Conservation (phyloP, 2,797 vertebrate genomes). For the Sylvia borin region DNA sequence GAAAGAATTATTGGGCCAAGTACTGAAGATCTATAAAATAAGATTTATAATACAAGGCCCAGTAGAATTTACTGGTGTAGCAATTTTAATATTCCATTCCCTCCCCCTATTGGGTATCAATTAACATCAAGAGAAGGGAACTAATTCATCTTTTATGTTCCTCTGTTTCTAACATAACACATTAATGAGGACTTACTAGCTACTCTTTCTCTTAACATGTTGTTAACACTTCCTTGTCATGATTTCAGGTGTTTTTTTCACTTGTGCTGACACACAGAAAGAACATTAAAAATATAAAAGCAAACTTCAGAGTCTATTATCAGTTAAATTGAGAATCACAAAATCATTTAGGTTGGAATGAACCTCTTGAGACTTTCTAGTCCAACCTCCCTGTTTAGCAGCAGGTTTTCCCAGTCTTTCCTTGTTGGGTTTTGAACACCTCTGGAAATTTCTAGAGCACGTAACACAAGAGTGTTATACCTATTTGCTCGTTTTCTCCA, state of each 20-base stretch:
- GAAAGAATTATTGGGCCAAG: constrained; percentile 15
- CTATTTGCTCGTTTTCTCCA: neutral
- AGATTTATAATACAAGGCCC: constrained; percentile 19
- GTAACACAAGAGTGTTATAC: accelerated
- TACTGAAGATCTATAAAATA: constrained; percentile 5
- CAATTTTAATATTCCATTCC: neutral
- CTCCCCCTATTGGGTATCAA: neutral
- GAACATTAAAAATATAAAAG: neutral
- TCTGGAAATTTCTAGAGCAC: neutral
- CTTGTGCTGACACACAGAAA: neutral
- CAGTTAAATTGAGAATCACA: neutral
- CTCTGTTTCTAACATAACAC: neutral
- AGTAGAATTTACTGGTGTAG: constrained; percentile 32
- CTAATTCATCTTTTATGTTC: neutral
- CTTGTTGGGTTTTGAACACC: neutral
- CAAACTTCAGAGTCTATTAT: neutral
- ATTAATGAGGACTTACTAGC: neutral
- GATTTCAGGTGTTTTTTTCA: neutral
- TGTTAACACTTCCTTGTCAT: neutral
- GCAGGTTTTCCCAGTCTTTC: neutral
- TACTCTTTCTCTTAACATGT: neutral
- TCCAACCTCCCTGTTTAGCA: neutral
- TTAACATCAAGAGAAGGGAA: constrained; percentile 7
- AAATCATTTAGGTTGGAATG: neutral
- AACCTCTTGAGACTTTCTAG: neutral